Evolutionary conservation across 2,888 invertebrate genomes (phyloP), one percentile per base, ranked within the genome.

Genomic region (Apocheima hispidaria): DNA sequence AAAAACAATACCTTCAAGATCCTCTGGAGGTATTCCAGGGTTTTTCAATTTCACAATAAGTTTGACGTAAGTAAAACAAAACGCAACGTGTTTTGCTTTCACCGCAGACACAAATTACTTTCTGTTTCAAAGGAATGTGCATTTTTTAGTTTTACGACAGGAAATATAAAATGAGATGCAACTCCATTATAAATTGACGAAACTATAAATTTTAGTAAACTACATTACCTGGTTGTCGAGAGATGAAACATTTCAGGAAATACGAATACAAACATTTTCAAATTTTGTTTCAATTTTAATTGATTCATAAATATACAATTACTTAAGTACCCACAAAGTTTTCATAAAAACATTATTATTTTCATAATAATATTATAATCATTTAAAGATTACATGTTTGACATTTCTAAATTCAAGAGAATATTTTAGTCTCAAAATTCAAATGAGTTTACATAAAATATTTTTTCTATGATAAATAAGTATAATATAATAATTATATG

Each of bases 41-140:
- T n/a, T n/a, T n/a, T n/a, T n/a, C n/a, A n/a, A n/a, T n/a, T n/a
- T n/a, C n/a, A n/a, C n/a, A 6, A 26, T 26, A 26, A 26, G 26
- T 26, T 26, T 26, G 9, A 26, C 26, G 10, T 20, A 20, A 38
- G 2, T 38, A 2, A 30, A 12, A 30, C 4, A 40, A 14, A 38
- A 21, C 30, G 51, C 23, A 44, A 36, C 40, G 18, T 44, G 50
- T 38, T 35, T 49, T 40, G 14, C 65, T 65, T 68, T 68, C 65
- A 54, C 65, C 54, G n/a, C 28, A 20, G 4, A 36, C 54, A 46
- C 54, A 46, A 49, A 57, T 36, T 56, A 60, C 65, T 63, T 68
- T 65, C 60, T 7, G 56, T 53, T 64, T 51, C 36, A 18, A 23
- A 58, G 36, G 35, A 52, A 38, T 56, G 52, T 38, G 51, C 36